Evolutionary conservation across 2,888 invertebrate species (phyloP).

Genomic region (Hirudinaria manillensis): DNA sequence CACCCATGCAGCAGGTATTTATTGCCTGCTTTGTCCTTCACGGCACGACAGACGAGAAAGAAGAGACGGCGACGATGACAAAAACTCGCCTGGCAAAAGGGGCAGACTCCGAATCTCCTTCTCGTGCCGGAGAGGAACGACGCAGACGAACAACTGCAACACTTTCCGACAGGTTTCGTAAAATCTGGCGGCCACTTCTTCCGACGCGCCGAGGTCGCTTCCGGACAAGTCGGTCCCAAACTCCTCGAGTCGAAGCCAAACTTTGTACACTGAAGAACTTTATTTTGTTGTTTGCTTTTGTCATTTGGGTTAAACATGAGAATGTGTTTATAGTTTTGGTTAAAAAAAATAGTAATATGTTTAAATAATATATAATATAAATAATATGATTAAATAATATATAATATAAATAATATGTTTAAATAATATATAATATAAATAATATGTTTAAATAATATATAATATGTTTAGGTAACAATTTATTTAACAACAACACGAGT

Average conservation of each 20-base stretch:
- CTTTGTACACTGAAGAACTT: neutral
- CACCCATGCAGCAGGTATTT: no score
- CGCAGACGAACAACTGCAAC: neutral
- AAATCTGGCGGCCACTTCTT: neutral
- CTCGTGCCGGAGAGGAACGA: neutral
- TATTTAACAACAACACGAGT: no score
- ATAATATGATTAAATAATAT: no score
- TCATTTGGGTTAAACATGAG: neutral
- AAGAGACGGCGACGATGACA: no score
- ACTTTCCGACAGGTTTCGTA: neutral
- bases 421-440: no score
- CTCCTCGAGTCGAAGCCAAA: conserved; percentile 4
- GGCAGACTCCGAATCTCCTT: neutral
- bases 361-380: no score
- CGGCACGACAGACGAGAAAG: no score
- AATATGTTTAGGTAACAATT: no score
- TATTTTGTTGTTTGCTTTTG: neutral
- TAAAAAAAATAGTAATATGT: neutral
- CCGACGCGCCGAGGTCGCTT: neutral
- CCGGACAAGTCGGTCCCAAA: neutral
- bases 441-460: no score
- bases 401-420: no score
- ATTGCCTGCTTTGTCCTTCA: no score
- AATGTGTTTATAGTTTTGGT: neutral
- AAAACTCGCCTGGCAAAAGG: conserved; percentile 1